Evolutionary conservation across 2,888 invertebrate genomes (phyloP), one percentile per base, ranked within the genome.

Genomic region (Melinopterus prodromus): DNA sequence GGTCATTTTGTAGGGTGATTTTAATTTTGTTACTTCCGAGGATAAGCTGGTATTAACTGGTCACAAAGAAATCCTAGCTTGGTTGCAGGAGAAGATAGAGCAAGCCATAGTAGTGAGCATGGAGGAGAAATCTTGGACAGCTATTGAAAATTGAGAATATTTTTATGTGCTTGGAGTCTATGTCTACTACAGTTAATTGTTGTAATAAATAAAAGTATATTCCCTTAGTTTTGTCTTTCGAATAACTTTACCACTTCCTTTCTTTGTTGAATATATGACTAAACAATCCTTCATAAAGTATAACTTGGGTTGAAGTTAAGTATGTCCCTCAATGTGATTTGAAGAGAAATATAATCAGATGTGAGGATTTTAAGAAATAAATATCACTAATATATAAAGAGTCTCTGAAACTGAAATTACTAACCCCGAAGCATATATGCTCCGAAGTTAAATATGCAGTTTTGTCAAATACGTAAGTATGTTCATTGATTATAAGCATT

Each of bases 51-150:
- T 92, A 80, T 91, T 96, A 76, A 91, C 93, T 71, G 90, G 93
- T 9, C 93, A 95, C 80, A 89, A 90, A 1, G 92, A 92, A 74
- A 91, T 93, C 15, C 90, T 95, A 78, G 89, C 90, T 15, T 96
- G 95, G 95, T 89, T 96, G 36, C 93, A 93, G 84, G 91, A 92
- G 81, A 94, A 95, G 90, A 93, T 96, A 79, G 94, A 95, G 86
- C 93, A 93, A 86, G 95, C 94, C 0, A 93, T 95, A 86, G 92
- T 95, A 79, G 90, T 94, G 69, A 94, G 94, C 77, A 91, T 95
- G 90, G 94, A 95, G 87, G 94, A 94, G 86, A 94, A 94, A 86
- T 91, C 93, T 0, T 94, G 93, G 90, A 82, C 87, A 75, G 80
- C 87, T 70, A 82, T 84, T 78, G 85, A 86, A 78, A 84, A 84